Base-by-base conservation (phyloP, 2,113 vertebrate genomes). In the Rhinolophus ferrumequinum region DNA sequence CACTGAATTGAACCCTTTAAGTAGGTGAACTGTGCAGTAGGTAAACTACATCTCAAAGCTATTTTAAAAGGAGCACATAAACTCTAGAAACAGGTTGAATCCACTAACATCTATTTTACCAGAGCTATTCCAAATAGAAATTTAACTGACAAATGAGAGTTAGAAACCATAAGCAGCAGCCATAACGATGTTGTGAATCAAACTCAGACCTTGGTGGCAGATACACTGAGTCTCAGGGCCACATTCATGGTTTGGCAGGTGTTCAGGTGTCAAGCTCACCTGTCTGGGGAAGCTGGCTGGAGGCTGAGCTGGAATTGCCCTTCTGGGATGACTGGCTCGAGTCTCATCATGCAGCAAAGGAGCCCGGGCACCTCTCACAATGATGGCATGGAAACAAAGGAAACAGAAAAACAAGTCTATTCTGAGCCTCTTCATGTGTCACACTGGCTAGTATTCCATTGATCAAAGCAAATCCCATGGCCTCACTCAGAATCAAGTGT, bases 31-130 rank as follows among this genome's bases (percentile, higher is more conserved):
- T 66, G n/a, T 8, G 28, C 47, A 18, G 26, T 28, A 58, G 35
- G 50, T 60, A 24, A 86, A 86, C 28, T 86, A 56, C 33, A 91
- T 82, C 89, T 82, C 35, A 58, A 60, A 91, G 30, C 38, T 47
- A 12, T 82, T 52, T 44, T 7, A 19, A 24, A 67, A 60, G 44
- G 69, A 60, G 75, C 18, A 67, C 50, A 77, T 14, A 54, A 77
- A 28, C 44, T 84, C 60, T 67, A 18, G 50, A 77, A 94, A 90
- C 47, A 58, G 21, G 18, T 5, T 24, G 30, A 66, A 2, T 56
- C 30, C 35, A 35, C 33, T 47, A 24, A 38, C 24, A 58, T 18
- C 38, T 67, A 12, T 21, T 58, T 58, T 47, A 33, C 18, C 19
- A 13, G 28, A 91, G 24, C 35, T 28, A 24, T 56, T 41, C 22